phyloP scores from a whole-genome alignment of 2,113 vertebrate species.

The Nothocercus julius region DNA sequence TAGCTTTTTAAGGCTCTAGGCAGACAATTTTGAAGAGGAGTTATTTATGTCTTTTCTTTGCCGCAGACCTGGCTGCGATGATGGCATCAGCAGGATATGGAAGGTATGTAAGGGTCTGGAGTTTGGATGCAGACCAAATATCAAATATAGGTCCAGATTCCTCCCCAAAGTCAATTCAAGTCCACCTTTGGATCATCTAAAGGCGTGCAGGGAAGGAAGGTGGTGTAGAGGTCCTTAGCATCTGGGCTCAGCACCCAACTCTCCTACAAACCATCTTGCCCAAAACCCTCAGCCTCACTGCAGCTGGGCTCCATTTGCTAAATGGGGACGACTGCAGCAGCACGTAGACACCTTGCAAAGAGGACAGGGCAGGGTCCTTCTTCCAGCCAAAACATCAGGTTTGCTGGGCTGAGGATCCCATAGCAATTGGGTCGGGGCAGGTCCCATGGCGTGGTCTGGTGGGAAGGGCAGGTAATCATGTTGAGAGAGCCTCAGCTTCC shows the following conservation, averaged over 20 bases:
- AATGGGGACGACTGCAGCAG: not conserved
- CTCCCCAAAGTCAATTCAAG: not conserved
- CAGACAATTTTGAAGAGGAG: not conserved
- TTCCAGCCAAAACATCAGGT: not conserved
- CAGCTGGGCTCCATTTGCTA: not conserved
- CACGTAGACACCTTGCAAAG: accelerated
- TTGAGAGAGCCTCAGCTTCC: not conserved
- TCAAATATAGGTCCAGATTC: accelerated
- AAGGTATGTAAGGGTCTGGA: not conserved
- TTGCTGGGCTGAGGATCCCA: not conserved
- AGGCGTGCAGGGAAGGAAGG: not conserved
- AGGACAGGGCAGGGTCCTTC: not conserved
- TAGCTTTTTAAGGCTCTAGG: not conserved
- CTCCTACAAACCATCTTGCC: not conserved
- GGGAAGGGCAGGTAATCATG: not conserved
- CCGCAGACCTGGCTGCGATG: not conserved
- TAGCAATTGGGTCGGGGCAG: not conserved
- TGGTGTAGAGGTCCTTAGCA: not conserved
- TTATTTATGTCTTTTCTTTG: not conserved
- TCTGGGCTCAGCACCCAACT: not conserved
- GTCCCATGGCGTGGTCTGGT: not conserved
- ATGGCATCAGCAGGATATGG: too few species aligned
- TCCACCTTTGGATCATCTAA: not conserved
- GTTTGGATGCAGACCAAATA: too few species aligned
- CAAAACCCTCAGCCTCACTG: not conserved